Percentiles rank a stretch among this genome's conserved stretches.
These are phyloP conservation scores for Peromyscus polionotus DNA, from an alignment of 2,113 vertebrate genomes.

Conservation along the genomic window DNA sequence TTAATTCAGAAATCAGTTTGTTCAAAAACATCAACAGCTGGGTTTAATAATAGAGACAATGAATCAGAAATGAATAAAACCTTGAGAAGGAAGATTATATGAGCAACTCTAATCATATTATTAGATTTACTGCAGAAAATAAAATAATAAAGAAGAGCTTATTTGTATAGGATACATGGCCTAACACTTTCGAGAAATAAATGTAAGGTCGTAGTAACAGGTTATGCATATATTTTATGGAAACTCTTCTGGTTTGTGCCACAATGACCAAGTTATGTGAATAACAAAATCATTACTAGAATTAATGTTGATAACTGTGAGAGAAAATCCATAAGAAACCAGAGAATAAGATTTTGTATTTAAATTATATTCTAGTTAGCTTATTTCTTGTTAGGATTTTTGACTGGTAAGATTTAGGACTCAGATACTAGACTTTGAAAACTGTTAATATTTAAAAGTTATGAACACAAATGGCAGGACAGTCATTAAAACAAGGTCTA, in stretches of 20 bases:
- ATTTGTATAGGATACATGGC: slow-evolving; percentile 73
- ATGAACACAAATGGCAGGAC: not conserved
- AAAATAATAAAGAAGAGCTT: slow-evolving; percentile 74
- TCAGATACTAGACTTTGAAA: not conserved
- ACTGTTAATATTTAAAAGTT: slow-evolving; percentile 41
- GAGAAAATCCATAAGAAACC: not conserved
- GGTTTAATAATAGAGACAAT: slow-evolving; percentile 88
- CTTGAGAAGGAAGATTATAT: slow-evolving; percentile 85
- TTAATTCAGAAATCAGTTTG: slow-evolving; percentile 90
- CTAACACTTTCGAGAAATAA: slow-evolving; percentile 66
- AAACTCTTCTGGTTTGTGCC: not conserved
- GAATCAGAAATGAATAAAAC: slow-evolving; percentile 88
- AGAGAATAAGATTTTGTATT: not conserved
- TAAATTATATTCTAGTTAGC: slow-evolving; percentile 50
- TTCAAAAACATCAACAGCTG: slow-evolving; percentile 91
- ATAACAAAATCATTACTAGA: not conserved
- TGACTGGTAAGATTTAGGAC: not conserved
- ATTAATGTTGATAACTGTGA: slow-evolving; percentile 34
- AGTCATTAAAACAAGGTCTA: not conserved
- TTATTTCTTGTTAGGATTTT: not conserved
- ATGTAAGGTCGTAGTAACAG: not conserved
- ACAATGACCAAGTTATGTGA: slow-evolving; percentile 8
- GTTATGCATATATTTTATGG: not conserved
- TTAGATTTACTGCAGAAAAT: slow-evolving; percentile 84
- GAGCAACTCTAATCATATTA: slow-evolving; percentile 87